These are phyloP conservation scores for Lepilemur ruficaudatus DNA, from an alignment of 2,797 vertebrate species.

Conservation along the genomic window DNA sequence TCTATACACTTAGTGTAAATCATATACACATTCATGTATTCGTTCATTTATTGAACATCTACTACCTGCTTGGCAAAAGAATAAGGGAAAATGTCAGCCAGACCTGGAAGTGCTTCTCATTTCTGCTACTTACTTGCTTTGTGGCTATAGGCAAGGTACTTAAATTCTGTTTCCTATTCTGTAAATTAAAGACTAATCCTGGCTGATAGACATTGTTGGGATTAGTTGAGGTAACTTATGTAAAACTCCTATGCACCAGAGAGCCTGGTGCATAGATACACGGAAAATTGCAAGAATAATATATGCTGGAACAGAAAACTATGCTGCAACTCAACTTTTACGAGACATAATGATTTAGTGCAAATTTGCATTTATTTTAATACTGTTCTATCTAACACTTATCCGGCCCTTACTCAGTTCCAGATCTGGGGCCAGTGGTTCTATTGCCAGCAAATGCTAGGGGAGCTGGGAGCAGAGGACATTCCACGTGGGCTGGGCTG, in stretches of 20 bases:
- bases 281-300: neutral
- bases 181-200: neutral
- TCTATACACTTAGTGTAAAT: neutral
- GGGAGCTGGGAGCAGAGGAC: neutral
- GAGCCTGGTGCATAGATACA: neutral
- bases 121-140: neutral
- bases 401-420: neutral
- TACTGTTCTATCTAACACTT: neutral
- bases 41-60: neutral
- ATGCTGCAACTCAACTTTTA: neutral
- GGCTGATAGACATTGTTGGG: neutral
- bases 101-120: neutral
- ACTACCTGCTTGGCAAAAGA: neutral
- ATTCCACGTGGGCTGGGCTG: neutral
- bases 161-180: neutral
- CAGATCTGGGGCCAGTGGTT: neutral
- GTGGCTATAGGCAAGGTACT: neutral
- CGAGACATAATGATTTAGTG: neutral
- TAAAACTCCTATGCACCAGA: neutral
- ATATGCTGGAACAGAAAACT: neutral
- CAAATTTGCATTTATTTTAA: constrained; percentile 1
- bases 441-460: neutral
- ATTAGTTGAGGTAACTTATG: neutral
- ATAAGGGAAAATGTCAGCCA: neutral
- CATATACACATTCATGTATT: neutral